A percentile compares a stretch with the other conserved stretches of the same genome.
These are phyloP conservation scores for Ostrea denselamellosa DNA, from an alignment of 1,140 invertebrate genomes.

Conservation along the genomic window DNA sequence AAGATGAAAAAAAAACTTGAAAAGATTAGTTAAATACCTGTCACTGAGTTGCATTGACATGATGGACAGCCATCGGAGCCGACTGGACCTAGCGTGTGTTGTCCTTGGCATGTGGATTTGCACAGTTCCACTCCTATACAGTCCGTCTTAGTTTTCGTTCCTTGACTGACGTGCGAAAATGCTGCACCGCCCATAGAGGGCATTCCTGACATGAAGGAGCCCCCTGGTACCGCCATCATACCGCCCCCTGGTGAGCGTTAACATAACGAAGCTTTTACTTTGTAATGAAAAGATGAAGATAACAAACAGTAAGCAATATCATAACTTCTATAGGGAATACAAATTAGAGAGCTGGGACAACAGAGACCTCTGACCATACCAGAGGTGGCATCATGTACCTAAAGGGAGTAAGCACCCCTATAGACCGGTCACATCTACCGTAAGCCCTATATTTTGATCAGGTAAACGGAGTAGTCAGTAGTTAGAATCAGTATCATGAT, in stretches of 20 bases:
- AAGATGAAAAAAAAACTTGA: background rate
- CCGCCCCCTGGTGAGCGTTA: background rate
- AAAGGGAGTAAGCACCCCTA: too few relatives aligned
- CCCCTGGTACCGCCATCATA: background rate
- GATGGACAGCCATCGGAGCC: conserved; percentile 49
- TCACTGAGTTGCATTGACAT: conserved; percentile 40
- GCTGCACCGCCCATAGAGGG: conserved; percentile 21
- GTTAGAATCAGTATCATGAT: too few relatives aligned
- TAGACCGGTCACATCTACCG: too few relatives aligned
- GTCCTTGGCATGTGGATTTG: conserved; percentile 45
- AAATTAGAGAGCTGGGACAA: too few relatives aligned
- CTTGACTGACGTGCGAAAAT: conserved; percentile 27
- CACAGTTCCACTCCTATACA: conserved; percentile 37
- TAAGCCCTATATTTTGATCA: too few relatives aligned
- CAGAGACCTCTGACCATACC: too few relatives aligned
- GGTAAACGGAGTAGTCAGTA: too few relatives aligned
- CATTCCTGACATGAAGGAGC: conserved; percentile 32
- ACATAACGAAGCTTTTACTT: too few relatives aligned
- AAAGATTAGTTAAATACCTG: background rate
- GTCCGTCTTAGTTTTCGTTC: background rate
- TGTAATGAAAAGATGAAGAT: too few relatives aligned
- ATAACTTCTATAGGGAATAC: too few relatives aligned
- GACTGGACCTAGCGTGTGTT: conserved; percentile 34
- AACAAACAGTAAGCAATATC: too few relatives aligned
- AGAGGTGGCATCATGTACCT: too few relatives aligned